Base-by-base conservation (phyloP, 2,797 vertebrate species). In the Cetoscarus ocellatus region DNA sequence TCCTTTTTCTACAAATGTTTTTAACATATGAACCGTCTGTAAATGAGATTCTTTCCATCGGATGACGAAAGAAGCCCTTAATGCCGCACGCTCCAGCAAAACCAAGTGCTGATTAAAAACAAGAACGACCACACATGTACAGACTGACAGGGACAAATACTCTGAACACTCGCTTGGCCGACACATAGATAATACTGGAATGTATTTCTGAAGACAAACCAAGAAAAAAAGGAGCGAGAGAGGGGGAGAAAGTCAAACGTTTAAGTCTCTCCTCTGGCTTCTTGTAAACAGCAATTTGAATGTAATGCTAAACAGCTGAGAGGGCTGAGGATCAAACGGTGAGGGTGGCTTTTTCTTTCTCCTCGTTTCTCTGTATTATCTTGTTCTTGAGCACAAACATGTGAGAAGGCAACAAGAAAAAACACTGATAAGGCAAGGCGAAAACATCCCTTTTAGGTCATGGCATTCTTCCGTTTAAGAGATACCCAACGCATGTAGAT, bases 251-350 rank as follows among this genome's bases (percentile, higher is more conserved):
- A 91, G 80, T 90, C 69, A 73, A 78, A 87, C 67, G 75, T 85
- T 85, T 81, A 82, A 85, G 89, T 84, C 73, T 86, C 55, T 91
- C 87, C 79, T 85, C 83, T 73, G 77, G 84, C 83, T 87, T 92
- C 89, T 93, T 93, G 93, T 94, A 94, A 95, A 95, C 93, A 93
- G 82, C 83, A 82, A 93, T 93, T 91, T 91, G 70, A 90, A 87
- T 84, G 77, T 93, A 93, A 94, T 92, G 90, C 72, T 88, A 82
- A 93, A 92, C 94, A 94, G 89, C 92, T 93, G 93, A 93, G 79
- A 81, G 67, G 73, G 73, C 77, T 75, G 82, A 74, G 73, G 82
- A 89, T 88, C 85, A 91, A 90, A 85, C 65, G 75, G 73, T 61
- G 65, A 70, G 67, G 45, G 18, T 73, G 77, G 70, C 13, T 58